Evolutionary conservation across 2,113 vertebrate genomes (phyloP).

Genomic region (Spea multiplicata): DNA sequence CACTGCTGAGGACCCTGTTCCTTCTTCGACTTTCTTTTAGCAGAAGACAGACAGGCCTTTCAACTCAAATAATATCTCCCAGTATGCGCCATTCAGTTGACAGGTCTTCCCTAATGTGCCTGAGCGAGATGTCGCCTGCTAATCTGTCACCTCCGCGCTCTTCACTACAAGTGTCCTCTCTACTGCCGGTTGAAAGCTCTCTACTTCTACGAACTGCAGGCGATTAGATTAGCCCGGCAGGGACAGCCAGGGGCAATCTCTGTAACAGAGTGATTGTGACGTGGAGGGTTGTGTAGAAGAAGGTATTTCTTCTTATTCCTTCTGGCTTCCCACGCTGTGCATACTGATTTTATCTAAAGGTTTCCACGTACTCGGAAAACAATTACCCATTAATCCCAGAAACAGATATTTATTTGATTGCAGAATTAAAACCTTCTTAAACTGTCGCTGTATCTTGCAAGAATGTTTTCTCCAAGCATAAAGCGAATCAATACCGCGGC

Average conservation of each 20-base stretch:
- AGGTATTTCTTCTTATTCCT: slow-evolving; percentile 76
- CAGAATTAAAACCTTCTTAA: too few species aligned
- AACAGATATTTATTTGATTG: too few species aligned
- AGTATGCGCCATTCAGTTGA: slow-evolving; percentile 66
- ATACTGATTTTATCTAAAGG: slow-evolving; percentile 44
- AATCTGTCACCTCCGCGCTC: slow-evolving; percentile 67
- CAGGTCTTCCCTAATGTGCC: slow-evolving; percentile 67
- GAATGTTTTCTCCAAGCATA: too few species aligned
- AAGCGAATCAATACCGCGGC: too few species aligned
- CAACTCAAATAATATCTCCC: slow-evolving; percentile 67
- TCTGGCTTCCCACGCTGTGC: slow-evolving; percentile 11
- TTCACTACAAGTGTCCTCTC: slow-evolving; percentile 67
- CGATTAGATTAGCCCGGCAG: slow-evolving; percentile 80
- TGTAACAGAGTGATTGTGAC: slow-evolving; percentile 77
- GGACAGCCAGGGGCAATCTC: slow-evolving; percentile 81
- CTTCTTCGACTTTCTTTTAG: slow-evolving; percentile 60
- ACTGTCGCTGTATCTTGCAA: slow-evolving; percentile 52
- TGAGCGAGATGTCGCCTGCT: slow-evolving; percentile 63
- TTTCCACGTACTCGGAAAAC: slow-evolving; percentile 71
- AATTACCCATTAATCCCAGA: slow-evolving; percentile 65
- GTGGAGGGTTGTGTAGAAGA: slow-evolving; percentile 78
- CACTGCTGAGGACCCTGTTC: slow-evolving; percentile 61
- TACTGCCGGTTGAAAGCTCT: slow-evolving; percentile 73
- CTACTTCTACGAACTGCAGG: slow-evolving; percentile 82
- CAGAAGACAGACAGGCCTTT: slow-evolving; percentile 65